Evolutionary conservation across 2,113 vertebrate genomes (phyloP).

Genomic region (Gobio gobio): DNA sequence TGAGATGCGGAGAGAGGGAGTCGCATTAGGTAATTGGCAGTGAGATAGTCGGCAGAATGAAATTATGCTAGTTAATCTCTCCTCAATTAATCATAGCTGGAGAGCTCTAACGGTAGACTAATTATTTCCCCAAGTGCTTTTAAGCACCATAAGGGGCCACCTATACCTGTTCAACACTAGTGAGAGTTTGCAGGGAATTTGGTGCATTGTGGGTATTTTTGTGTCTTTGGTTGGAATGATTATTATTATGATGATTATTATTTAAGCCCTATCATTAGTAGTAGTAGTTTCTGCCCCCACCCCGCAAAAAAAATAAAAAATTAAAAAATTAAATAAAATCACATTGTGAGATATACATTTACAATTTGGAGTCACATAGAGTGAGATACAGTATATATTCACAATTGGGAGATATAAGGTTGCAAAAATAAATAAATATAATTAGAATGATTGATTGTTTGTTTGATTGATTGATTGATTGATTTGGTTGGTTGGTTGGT

Average conservation of each 20-base stretch:
- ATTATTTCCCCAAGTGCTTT: slow-evolving; percentile 64
- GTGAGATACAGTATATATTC: not conserved
- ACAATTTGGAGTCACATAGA: not conserved
- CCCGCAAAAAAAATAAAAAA: not conserved
- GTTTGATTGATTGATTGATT: no score
- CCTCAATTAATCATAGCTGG: slow-evolving; percentile 76
- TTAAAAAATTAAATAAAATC: not conserved
- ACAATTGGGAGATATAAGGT: not conserved
- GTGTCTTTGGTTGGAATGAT: not conserved
- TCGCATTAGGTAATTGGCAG: slow-evolving; percentile 74
- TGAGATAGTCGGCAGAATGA: slow-evolving; percentile 75
- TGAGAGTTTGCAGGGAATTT: slow-evolving; percentile 12
- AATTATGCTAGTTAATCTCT: slow-evolving; percentile 79
- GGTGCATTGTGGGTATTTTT: not conserved
- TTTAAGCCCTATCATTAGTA: not conserved
- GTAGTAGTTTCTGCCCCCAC: not conserved
- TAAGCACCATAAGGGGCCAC: slow-evolving; percentile 45
- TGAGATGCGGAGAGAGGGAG: slow-evolving; percentile 34
- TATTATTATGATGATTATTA: not conserved
- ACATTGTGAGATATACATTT: not conserved
- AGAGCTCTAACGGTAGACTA: slow-evolving; percentile 68
- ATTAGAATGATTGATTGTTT: no score
- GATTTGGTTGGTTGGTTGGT: no score
- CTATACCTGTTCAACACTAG: slow-evolving; percentile 42
- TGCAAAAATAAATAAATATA: no score